Percentiles rank a stretch among this genome's conserved stretches.
Evolutionary conservation across 1,140 invertebrate genomes (phyloP).

Genomic region (Anagrus nilaparvatae): DNA sequence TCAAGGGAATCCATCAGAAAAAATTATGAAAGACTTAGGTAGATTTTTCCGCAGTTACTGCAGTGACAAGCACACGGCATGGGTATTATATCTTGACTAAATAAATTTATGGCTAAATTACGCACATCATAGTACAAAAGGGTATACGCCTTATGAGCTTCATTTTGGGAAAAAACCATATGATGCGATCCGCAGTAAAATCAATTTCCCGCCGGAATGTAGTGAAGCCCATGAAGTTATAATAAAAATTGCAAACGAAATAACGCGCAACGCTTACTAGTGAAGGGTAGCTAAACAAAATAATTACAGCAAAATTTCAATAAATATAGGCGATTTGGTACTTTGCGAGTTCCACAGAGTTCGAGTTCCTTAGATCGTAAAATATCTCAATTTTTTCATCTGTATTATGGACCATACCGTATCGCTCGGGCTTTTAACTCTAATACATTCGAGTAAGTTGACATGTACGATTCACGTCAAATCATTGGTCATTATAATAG

Average conservation of each 20-base stretch:
- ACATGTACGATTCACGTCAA: too few species aligned
- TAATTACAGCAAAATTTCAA: too few species aligned
- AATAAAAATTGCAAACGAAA: too few species aligned
- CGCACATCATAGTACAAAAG: constrained; percentile 26
- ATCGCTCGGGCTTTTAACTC: neutral
- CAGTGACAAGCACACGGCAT: constrained; percentile 15
- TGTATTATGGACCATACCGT: neutral
- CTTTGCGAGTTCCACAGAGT: neutral
- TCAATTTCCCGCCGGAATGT: too few species aligned
- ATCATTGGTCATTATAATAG: too few species aligned
- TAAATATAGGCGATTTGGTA: constrained; percentile 2
- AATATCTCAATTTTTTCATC: neutral
- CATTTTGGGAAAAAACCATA: constrained; percentile 27
- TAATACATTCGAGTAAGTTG: too few species aligned
- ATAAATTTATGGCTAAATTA: constrained; percentile 29
- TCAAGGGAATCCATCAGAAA: constrained; percentile 21
- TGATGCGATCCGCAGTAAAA: too few species aligned
- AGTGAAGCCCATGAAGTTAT: too few species aligned
- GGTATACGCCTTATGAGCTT: constrained; percentile 28
- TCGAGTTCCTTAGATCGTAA: neutral
- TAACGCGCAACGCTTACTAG: too few species aligned
- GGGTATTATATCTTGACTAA: constrained; percentile 14
- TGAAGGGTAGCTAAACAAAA: too few species aligned
- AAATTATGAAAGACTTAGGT: constrained; percentile 25
- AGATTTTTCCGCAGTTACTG: constrained; percentile 24